Evolutionary conservation across 2,888 invertebrate genomes (phyloP).

Genomic region (Parapristionchus giblindavisi): DNA sequence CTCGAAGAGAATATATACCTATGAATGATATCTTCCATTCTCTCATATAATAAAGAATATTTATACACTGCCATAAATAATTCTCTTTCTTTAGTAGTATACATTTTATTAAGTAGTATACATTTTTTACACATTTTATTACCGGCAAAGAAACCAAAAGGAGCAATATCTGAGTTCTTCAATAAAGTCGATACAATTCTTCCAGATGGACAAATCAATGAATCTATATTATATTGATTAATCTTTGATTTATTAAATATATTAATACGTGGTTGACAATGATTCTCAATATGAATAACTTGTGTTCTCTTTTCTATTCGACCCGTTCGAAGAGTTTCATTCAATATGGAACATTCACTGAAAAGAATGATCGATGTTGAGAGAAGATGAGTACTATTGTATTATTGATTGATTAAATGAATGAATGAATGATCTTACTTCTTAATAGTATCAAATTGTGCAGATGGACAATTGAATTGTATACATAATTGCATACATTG

Average conservation of each 20-base stretch:
- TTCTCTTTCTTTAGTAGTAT: no score
- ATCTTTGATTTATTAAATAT: not conserved
- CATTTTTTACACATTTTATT: not conserved
- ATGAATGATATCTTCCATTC: no score
- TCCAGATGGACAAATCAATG: constrained; percentile 19
- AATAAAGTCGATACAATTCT: constrained; percentile 15
- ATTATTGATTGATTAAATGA: not conserved
- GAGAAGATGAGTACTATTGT: not conserved
- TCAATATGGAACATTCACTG: constrained; percentile 30
- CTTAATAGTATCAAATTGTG: not conserved
- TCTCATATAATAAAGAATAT: no score
- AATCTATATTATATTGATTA: not conserved
- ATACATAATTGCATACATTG: constrained; percentile 17
- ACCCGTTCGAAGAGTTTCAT: constrained; percentile 17
- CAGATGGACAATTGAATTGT: constrained; percentile 16
- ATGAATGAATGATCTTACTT: not conserved
- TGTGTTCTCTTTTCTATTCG: not conserved
- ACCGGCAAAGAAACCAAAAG: constrained; percentile 32
- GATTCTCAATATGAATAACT: constrained; percentile 23
- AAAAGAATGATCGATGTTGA: not conserved
- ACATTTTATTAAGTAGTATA: not conserved
- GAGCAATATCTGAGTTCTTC: constrained; percentile 33
- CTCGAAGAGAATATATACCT: constrained; percentile 50
- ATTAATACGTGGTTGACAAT: constrained; percentile 20
- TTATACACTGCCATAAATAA: no score